Evolutionary conservation across 2,888 invertebrate genomes (phyloP).

Genomic region (Caenorhabditis sulstoni): DNA sequence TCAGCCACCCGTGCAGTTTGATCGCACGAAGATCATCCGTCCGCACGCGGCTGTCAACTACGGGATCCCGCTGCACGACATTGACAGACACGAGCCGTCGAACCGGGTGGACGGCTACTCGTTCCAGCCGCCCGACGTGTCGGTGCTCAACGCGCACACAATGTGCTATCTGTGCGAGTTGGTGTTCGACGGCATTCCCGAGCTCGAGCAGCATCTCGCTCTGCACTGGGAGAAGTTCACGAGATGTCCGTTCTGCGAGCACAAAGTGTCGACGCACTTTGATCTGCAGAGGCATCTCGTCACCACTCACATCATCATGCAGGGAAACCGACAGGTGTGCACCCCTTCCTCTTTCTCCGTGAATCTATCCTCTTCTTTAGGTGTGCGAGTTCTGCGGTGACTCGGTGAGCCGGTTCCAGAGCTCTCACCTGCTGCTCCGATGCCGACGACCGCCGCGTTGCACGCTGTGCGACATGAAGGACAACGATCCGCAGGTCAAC

Average conservation of each 20-base stretch:
- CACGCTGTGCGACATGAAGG: constrained; percentile 23
- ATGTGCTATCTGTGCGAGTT: constrained; percentile 55
- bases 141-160: neutral
- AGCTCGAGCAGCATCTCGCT: constrained; percentile 29
- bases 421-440: constrained; percentile 26
- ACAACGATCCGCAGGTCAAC: neutral
- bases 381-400: constrained; percentile 29
- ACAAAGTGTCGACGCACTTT: constrained; percentile 2
- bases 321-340: too few relatives aligned
- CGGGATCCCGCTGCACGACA: too few relatives aligned
- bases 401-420: neutral
- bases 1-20: too few relatives aligned
- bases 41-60: too few relatives aligned
- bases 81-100: too few relatives aligned
- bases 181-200: neutral
- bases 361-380: constrained; percentile 30
- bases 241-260: constrained; percentile 45
- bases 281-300: constrained; percentile 42
- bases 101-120: too few relatives aligned
- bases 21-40: too few relatives aligned
- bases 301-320: neutral
- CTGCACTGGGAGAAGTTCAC: constrained; percentile 37
- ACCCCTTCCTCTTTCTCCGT: too few relatives aligned
- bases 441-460: constrained; percentile 17
- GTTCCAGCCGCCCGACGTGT: too few relatives aligned